A percentile compares a stretch with the other conserved stretches of the same genome.
These are phyloP conservation scores for Rhagoletis pomonella DNA, from an alignment of 1,140 invertebrate species.

Conservation along the genomic window DNA sequence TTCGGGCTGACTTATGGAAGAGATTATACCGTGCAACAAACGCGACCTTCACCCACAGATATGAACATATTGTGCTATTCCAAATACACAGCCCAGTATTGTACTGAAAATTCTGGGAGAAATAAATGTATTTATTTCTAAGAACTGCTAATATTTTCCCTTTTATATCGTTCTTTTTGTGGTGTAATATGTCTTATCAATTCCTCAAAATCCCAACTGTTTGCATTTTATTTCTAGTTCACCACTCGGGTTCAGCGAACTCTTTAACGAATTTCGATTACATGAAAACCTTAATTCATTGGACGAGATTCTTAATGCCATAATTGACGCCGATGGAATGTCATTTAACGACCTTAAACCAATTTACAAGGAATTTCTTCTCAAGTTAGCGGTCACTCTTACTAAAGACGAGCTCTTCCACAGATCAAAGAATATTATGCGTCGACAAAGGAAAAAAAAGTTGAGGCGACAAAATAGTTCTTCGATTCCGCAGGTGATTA, in stretches of 20 bases:
- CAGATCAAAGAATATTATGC: slow-evolving; percentile 91
- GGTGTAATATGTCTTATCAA: slow-evolving; percentile 71
- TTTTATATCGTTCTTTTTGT: slow-evolving; percentile 59
- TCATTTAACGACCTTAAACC: slow-evolving; percentile 93
- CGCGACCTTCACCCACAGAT: too few relatives aligned
- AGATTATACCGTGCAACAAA: too few relatives aligned
- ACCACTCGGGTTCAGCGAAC: slow-evolving; percentile 86
- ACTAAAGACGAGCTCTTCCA: slow-evolving; percentile 93
- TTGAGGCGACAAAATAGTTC: slow-evolving; percentile 74
- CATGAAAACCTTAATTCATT: slow-evolving; percentile 90
- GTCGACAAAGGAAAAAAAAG: slow-evolving; percentile 82
- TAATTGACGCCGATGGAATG: slow-evolving; percentile 93
- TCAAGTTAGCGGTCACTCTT: slow-evolving; percentile 89
- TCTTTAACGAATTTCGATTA: slow-evolving; percentile 88
- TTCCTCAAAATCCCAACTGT: slow-evolving; percentile 48
- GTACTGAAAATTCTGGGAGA: too few relatives aligned
- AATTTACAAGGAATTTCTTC: slow-evolving; percentile 90
- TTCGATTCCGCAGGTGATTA: slow-evolving; percentile 63
- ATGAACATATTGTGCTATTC: too few relatives aligned
- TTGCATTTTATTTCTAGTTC: slow-evolving; percentile 77
- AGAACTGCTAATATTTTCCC: neutral
- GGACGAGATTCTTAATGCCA: slow-evolving; percentile 90
- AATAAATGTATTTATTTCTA: too few relatives aligned
- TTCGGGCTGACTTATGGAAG: too few relatives aligned
- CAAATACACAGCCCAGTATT: too few relatives aligned